Evolutionary conservation across 92 coral and sea anemone genomes (phyloP).

Genomic region (Chrysogorgia sp.): DNA sequence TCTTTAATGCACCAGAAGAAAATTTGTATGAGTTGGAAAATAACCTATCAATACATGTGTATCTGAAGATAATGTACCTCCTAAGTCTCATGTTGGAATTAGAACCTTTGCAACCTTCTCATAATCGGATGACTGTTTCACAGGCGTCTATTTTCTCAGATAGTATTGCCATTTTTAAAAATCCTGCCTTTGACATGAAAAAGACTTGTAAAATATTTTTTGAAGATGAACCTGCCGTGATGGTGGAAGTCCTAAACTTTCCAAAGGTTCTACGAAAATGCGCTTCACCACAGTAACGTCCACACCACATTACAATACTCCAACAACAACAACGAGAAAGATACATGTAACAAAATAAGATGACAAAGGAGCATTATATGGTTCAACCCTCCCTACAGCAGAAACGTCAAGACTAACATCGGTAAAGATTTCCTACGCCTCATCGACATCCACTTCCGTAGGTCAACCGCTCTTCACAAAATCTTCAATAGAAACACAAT

Average conservation of each 20-base stretch:
- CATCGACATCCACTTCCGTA: neutral
- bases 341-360: neutral
- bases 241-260: conserved; percentile 69
- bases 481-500: neutral
- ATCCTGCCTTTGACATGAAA: neutral
- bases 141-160: neutral
- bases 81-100: too few species aligned
- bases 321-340: too few species aligned
- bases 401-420: too few species aligned
- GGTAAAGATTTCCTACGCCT: neutral
- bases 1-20: too few species aligned
- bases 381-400: conserved; percentile 8
- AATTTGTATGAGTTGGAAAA: too few species aligned
- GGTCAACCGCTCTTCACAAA: neutral
- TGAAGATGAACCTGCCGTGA: conserved; percentile 67
- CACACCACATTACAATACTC: too few species aligned
- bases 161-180: neutral
- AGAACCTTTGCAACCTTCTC: too few species aligned
- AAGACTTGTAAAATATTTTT: conserved; percentile 17
- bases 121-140: neutral
- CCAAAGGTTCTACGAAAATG: too few species aligned
- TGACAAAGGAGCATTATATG: conserved; percentile 1
- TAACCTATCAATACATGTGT: too few species aligned
- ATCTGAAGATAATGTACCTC: too few species aligned
- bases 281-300: too few species aligned